Conservation (phyloP, 37 sponge, comb jelly and placozoan species). For the Geodia barretti region DNA sequence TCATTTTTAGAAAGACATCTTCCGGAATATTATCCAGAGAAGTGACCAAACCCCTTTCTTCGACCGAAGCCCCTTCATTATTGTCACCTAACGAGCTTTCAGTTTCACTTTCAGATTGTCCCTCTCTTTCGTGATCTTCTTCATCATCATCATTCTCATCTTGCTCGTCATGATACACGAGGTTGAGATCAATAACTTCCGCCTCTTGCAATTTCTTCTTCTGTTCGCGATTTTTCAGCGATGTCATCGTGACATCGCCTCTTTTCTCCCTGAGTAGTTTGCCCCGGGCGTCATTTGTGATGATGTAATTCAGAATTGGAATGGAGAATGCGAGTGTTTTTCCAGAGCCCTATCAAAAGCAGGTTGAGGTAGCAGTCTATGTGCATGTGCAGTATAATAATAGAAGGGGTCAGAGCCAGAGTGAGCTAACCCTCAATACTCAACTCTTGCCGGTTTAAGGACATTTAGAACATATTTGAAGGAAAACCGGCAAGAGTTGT, state of each 20-base stretch:
- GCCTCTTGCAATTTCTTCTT: too few relatives aligned
- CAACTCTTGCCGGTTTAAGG: too few relatives aligned
- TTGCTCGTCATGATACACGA: conserved; percentile 33
- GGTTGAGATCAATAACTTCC: conserved; percentile 41
- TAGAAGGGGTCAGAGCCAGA: too few relatives aligned
- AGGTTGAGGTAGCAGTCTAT: background rate
- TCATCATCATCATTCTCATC: conserved; percentile 20
- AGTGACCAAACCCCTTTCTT: conserved; percentile 8
- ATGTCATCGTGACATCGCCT: background rate
- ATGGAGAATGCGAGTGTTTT: conserved; percentile 94
- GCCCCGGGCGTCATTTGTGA: conserved; percentile 14
- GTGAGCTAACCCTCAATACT: too few relatives aligned
- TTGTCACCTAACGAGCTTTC: conserved; percentile 3
- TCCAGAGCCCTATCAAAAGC: conserved; percentile 73
- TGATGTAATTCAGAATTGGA: conserved; percentile 81
- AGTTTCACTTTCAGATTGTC: background rate
- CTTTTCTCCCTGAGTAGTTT: background rate
- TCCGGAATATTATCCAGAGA: conserved; percentile 66
- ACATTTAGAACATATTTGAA: too few relatives aligned
- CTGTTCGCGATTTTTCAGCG: too few relatives aligned
- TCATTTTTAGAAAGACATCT: conserved; percentile 58
- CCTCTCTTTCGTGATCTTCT: background rate
- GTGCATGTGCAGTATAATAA: too few relatives aligned
- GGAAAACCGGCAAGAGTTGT: background rate
- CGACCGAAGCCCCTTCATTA: background rate